These are phyloP conservation scores for Epinotia bilunana DNA, from an alignment of 2,888 invertebrate genomes.

Conservation along the genomic window DNA sequence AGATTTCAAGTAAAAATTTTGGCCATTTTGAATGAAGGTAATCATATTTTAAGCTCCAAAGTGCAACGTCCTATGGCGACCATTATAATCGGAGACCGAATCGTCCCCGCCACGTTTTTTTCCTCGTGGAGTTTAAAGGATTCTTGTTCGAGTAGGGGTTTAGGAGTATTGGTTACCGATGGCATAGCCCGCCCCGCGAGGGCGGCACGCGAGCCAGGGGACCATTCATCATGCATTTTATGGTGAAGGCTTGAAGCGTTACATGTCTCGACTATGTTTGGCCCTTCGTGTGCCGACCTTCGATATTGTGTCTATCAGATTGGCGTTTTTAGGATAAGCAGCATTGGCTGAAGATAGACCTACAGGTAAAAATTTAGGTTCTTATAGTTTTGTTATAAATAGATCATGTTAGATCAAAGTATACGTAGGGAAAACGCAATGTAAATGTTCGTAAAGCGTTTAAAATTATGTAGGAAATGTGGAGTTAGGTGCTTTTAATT, in stretches of 20 bases:
- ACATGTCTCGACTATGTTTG: conserved; percentile 61
- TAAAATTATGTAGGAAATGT: too few relatives aligned
- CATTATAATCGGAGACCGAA: conserved; percentile 62
- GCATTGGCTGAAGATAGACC: conserved; percentile 1
- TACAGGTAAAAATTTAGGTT: background rate
- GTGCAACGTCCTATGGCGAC: conserved; percentile 75
- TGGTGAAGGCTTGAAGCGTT: conserved; percentile 72
- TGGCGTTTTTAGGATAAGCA: conserved; percentile 37
- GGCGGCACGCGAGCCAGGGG: conserved; percentile 80
- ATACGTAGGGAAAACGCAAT: too few relatives aligned
- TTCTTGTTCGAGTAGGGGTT: conserved; percentile 61
- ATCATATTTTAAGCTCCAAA: conserved; percentile 46
- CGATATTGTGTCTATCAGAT: conserved; percentile 32
- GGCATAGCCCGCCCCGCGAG: conserved; percentile 70
- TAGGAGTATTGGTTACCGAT: conserved; percentile 58
- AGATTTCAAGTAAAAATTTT: conserved; percentile 44
- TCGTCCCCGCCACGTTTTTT: conserved; percentile 54
- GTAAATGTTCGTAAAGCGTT: too few relatives aligned
- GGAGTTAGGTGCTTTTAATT: too few relatives aligned
- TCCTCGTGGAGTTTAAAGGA: conserved; percentile 50
- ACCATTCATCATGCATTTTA: conserved; percentile 82
- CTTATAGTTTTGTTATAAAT: background rate
- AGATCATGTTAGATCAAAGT: too few relatives aligned
- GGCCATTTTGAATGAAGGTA: conserved; percentile 68
- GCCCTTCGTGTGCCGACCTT: conserved; percentile 35